Percentiles rank a stretch among this genome's conserved stretches.
These are phyloP conservation scores for Ellobius talpinus DNA, from an alignment of 2,113 vertebrate genomes.

Conservation along the genomic window DNA sequence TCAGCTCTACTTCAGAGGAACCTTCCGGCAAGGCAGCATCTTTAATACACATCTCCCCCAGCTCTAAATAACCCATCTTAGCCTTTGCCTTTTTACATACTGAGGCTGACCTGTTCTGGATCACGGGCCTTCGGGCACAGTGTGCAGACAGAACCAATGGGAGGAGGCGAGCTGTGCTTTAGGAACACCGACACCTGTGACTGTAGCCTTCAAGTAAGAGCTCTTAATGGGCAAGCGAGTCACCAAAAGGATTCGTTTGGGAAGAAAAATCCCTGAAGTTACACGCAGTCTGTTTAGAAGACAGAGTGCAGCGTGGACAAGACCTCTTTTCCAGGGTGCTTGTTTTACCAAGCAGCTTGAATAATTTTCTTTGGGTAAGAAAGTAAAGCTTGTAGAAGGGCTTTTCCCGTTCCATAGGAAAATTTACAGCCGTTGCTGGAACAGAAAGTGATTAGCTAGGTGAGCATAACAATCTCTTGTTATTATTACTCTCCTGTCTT, in stretches of 20 bases:
- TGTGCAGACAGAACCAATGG: neutral
- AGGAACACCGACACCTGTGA: neutral
- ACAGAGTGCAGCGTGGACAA: no score
- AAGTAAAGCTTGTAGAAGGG: slow-evolving; percentile 30
- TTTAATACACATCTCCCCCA: neutral
- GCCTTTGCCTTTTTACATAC: neutral
- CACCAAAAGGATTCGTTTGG: slow-evolving; percentile 7
- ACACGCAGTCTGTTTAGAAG: neutral
- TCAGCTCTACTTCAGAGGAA: slow-evolving; percentile 16
- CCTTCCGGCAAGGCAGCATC: neutral
- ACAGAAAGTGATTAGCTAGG: neutral
- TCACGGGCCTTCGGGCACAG: neutral
- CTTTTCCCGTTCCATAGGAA: neutral
- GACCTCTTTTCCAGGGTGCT: neutral
- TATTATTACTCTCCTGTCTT: neutral
- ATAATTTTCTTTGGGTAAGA: neutral
- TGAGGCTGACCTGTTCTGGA: neutral
- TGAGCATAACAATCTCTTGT: neutral
- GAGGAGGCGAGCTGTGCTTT: neutral
- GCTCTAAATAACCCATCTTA: neutral
- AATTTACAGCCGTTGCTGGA: neutral
- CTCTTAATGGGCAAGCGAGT: slow-evolving; percentile 18
- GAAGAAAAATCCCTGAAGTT: neutral
- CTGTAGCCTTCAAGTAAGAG: neutral
- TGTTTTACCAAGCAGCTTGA: neutral